Evolutionary conservation across 1,140 invertebrate genomes (phyloP).

Genomic region (Wasmannia auropunctata): DNA sequence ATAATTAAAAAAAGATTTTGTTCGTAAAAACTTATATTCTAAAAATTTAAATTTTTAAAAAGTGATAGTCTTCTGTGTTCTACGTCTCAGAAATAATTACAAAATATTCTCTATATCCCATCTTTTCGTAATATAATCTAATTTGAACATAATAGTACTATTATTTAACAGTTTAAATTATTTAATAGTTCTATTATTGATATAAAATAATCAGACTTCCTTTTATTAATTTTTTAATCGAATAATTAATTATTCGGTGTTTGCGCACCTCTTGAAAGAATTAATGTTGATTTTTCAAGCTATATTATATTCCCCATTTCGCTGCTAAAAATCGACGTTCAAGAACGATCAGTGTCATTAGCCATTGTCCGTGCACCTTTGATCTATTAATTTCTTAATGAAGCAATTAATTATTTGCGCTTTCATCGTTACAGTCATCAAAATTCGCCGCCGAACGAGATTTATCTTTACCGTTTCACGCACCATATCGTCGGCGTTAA

Average conservation of each 20-base stretch:
- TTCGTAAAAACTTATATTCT: no score
- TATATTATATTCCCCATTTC: not conserved
- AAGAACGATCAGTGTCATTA: not conserved
- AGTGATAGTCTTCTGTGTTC: not conserved
- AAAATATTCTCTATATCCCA: not conserved
- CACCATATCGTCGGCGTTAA: constrained; percentile 15
- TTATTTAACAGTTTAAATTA: no score
- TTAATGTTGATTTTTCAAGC: not conserved
- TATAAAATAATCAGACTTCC: not conserved
- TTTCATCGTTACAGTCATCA: not conserved
- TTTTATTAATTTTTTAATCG: not conserved
- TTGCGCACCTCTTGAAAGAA: not conserved
- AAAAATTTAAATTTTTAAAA: not conserved
- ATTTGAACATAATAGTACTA: not conserved
- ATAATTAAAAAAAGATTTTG: no score
- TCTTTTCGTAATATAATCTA: not conserved
- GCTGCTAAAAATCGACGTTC: not conserved
- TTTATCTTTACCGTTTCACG: constrained; percentile 23
- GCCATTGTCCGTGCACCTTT: not conserved
- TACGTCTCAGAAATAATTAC: not conserved
- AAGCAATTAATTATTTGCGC: constrained; percentile 38
- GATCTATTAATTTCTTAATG: constrained; percentile 22
- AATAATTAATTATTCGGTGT: constrained; percentile 7
- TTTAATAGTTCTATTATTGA: not conserved
- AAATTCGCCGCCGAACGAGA: not conserved